phyloP scores from a whole-genome alignment of 2,888 invertebrate species.

The Seira sanloemensis region DNA sequence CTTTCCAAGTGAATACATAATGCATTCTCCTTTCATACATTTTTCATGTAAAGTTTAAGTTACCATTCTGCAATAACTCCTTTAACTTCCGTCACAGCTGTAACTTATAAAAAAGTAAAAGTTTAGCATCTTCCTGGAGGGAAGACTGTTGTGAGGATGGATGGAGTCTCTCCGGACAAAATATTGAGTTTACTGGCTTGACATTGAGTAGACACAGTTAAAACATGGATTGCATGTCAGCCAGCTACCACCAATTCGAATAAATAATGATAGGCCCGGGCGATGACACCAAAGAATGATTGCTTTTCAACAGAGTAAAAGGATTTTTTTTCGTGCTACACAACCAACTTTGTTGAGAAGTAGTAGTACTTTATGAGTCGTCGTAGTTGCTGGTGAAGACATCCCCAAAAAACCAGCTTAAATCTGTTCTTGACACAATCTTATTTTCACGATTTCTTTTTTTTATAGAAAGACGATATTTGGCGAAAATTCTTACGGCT shows the following conservation, averaged over 20 bases:
- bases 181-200: neutral
- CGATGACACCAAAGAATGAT: conserved; percentile 64
- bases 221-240: conserved; percentile 58
- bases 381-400: conserved; percentile 23
- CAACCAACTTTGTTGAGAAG: no score
- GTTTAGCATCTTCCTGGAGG: neutral
- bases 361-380: neutral
- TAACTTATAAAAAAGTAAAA: no score
- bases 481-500: conserved; percentile 30
- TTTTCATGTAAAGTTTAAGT: neutral
- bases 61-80: neutral
- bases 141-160: neutral
- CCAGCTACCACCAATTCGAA: conserved; percentile 53
- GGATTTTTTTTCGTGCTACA: conserved; percentile 20
- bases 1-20: neutral
- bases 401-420: conserved; percentile 5
- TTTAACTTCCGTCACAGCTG: neutral
- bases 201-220: neutral
- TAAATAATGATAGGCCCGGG: conserved; percentile 64
- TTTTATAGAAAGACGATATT: conserved; percentile 23
- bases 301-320: conserved; percentile 49
- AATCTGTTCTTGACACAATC: conserved; percentile 58
- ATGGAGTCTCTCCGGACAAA: neutral
- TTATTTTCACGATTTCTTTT: conserved; percentile 22
- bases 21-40: neutral